Percentiles rank a stretch among this genome's conserved stretches.
Conservation (phyloP, 2,113 vertebrate species). For the Chelonoidis abingdonii region DNA sequence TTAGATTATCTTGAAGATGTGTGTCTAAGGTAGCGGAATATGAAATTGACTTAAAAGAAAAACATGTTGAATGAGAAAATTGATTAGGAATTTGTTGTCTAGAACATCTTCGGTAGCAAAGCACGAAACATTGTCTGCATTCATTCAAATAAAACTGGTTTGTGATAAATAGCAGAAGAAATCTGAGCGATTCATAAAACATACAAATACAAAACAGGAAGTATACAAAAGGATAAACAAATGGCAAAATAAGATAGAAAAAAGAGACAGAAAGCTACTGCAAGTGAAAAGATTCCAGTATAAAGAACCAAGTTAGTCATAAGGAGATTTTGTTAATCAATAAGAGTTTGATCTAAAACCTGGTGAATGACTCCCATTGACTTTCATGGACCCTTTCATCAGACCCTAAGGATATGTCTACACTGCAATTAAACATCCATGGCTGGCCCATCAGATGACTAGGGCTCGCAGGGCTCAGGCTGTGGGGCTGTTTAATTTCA, state of each 20-base stretch:
- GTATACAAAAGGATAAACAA: background rate
- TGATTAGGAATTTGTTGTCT: background rate
- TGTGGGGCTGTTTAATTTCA: background rate
- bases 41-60: constrained; percentile 2
- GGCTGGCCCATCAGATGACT: background rate
- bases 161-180: background rate
- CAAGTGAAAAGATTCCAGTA: background rate
- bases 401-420: background rate
- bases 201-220: background rate
- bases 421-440: background rate
- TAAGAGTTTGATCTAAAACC: background rate
- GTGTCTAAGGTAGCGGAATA: background rate
- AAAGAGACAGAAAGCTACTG: background rate
- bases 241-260: background rate
- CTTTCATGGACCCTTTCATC: background rate
- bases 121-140: background rate
- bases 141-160: background rate
- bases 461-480: background rate
- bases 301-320: background rate
- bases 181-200: background rate
- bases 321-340: background rate
- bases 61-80: background rate
- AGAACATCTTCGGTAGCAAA: background rate
- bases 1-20: background rate
- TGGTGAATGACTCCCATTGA: background rate